Evolutionary conservation across 92 coral and sea anemone species (phyloP).

Genomic region (Blastomussa wellsi): DNA sequence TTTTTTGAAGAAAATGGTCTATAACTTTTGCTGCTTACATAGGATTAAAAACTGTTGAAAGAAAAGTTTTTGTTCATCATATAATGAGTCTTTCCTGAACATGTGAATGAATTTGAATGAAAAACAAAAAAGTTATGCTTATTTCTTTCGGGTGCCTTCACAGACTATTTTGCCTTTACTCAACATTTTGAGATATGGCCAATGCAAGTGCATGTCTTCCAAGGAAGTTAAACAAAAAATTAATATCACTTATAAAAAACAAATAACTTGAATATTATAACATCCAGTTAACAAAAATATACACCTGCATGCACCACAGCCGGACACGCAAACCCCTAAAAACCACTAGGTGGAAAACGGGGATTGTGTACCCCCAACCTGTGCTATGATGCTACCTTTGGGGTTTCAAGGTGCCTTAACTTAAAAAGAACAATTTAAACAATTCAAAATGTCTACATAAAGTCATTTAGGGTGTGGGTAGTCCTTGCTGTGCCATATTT

Average conservation of each 20-base stretch:
- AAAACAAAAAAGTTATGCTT: not conserved
- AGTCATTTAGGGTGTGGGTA: not conserved
- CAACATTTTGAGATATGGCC: rapidly evolving
- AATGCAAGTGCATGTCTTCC: not conserved
- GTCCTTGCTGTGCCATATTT: slow-evolving; percentile 22
- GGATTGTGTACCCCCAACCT: slow-evolving; percentile 1
- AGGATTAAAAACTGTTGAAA: not conserved
- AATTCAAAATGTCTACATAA: not conserved
- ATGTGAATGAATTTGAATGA: not conserved
- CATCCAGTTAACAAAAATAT: not conserved
- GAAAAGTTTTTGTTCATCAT: not conserved
- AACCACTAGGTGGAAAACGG: slow-evolving; percentile 2
- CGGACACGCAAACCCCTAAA: slow-evolving; percentile 14
- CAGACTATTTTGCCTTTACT: not conserved
- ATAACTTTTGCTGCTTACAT: not conserved
- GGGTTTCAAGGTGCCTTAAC: slow-evolving; percentile 8
- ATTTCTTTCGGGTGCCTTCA: not conserved
- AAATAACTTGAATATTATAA: not conserved
- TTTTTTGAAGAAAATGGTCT: not conserved
- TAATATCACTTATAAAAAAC: not conserved
- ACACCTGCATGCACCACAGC: not conserved
- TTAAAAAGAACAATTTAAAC: not conserved
- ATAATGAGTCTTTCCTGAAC: not conserved
- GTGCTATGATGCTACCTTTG: slow-evolving; percentile 15
- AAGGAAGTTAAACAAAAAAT: not conserved